Evolutionary conservation across 1,140 invertebrate species (phyloP).

Genomic region (Bilobella aurantiaca): DNA sequence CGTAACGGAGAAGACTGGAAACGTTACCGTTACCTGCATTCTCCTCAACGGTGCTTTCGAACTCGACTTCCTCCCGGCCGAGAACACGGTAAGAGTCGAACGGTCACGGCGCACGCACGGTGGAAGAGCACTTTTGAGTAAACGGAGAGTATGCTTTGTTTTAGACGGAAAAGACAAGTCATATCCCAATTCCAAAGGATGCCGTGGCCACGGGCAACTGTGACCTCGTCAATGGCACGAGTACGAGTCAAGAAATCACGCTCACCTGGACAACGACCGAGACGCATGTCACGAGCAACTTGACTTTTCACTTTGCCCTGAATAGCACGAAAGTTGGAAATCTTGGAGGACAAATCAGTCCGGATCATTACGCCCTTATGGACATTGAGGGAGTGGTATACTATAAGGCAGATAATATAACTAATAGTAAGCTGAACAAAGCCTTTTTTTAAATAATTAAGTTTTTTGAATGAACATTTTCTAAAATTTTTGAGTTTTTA

Average conservation of each 20-base stretch:
- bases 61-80: constrained; percentile 1
- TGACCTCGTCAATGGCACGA: too few relatives aligned
- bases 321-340: background rate
- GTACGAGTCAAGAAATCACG: background rate
- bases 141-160: background rate
- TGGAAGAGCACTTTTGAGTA: background rate
- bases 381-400: constrained; percentile 4
- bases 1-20: background rate
- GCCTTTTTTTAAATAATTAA: background rate
- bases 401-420: background rate
- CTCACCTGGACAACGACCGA: background rate
- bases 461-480: background rate
- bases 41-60: constrained; percentile 16
- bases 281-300: background rate
- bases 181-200: background rate
- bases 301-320: background rate
- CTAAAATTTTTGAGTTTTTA: constrained; percentile 7
- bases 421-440: background rate
- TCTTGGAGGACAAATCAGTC: background rate
- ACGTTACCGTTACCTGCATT: constrained; percentile 16
- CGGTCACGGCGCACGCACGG: background rate
- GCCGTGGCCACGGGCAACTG: background rate
- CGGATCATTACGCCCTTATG: constrained; percentile 7
- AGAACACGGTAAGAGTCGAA: background rate
- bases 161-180: background rate